Evolutionary conservation across 2,888 invertebrate species (phyloP), one percentile per base, ranked within the genome.

Genomic region (Chymomyza caudatula): DNA sequence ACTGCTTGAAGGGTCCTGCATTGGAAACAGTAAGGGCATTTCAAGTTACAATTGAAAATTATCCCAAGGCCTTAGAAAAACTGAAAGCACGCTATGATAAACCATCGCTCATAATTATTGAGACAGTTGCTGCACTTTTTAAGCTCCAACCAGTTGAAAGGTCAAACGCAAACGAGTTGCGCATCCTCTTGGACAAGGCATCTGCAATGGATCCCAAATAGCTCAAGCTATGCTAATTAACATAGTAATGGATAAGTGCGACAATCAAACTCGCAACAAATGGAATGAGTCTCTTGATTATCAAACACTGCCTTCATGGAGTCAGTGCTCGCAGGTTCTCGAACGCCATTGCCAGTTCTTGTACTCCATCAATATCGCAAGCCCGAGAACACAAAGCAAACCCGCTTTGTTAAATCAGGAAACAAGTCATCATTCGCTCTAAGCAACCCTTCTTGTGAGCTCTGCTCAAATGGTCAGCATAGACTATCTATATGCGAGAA

Each of bases 21-120:
- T 47, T 47, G 47, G 17, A 47, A 17, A 19, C 47, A 6, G 47
- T 15, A 0, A 15, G 17, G n/a, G 47, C 17, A 15, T 47, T 47
- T 19, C 47, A 17, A 47, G 13, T 47, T 2, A 47, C 53, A 6
- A 59, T 17, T 19, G 22, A 62, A 37, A 29, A 8, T 0, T 54
- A 37, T 5, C 37, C 59, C 11, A 54, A 47, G 2, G 63, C 25
- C 15, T 60, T 63, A 13, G 56, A 65, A 60, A 51, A 56, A 4
- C 53, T 65, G 3, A 60, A 65, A 29, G 22, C 43, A 23, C 15
- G 29, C 11, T 37, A 37, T 37, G 29, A 37, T 11, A 37, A 11
- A 37, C 29, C 29, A 37, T 37, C 29, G 11, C 11, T 37, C 3
- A 37, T 37, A 37, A 11, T 37, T 11, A 1, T 37, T 37, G 8